phyloP scores from a whole-genome alignment of 1,140 invertebrate genomes.

The Sipha flava region DNA sequence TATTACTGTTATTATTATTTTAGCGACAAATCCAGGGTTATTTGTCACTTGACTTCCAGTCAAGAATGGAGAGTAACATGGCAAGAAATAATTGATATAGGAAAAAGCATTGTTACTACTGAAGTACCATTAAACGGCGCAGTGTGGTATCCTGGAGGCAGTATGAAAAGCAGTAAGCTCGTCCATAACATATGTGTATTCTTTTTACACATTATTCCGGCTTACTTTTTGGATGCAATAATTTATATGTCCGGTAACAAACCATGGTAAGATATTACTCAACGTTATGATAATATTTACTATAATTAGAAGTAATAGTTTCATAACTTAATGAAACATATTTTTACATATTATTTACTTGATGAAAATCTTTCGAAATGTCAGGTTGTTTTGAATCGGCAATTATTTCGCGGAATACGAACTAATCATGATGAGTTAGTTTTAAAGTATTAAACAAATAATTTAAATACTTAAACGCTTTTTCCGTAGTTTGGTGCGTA shows the following conservation, averaged over 20 bases:
- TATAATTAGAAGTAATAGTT: no score
- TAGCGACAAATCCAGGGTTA: constrained; percentile 37
- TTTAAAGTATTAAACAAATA: no score
- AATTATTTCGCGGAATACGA: no score
- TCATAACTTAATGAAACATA: no score
- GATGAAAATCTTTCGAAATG: no score
- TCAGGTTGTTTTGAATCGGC: no score
- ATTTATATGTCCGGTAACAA: constrained; percentile 68
- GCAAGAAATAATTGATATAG: constrained; percentile 75
- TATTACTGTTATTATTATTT: no score
- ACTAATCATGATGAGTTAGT: no score
- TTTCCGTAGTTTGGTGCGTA: constrained; percentile 55
- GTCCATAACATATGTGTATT: constrained; percentile 69
- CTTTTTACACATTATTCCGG: constrained; percentile 76
- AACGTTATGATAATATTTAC: no score
- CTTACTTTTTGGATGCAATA: constrained; percentile 66
- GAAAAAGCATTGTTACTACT: constrained; percentile 62
- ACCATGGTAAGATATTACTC: constrained; percentile 57
- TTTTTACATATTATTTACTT: not conserved
- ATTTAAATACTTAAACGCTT: not conserved
- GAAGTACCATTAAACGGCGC: constrained; percentile 66
- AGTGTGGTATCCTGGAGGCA: constrained; percentile 81
- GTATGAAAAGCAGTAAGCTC: constrained; percentile 70
- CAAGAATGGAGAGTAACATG: constrained; percentile 61
- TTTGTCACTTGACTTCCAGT: constrained; percentile 44